Conservation (phyloP, 2,113 vertebrate genomes). For the Gobiocypris rarus region DNA sequence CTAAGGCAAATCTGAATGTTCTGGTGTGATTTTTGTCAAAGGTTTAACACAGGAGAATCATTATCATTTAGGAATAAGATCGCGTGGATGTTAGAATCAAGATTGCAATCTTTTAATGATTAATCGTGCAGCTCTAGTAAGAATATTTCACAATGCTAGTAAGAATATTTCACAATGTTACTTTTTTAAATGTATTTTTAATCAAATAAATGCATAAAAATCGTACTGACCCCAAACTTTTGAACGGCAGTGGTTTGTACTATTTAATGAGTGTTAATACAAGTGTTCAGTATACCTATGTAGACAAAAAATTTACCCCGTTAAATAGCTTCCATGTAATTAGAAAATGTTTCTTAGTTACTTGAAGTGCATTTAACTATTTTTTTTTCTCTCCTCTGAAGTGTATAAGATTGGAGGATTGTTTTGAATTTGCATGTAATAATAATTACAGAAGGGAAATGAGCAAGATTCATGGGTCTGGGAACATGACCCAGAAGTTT, state of each 20-base stretch:
- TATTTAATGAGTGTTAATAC: background rate
- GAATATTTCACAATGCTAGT: background rate
- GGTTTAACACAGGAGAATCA: too few relatives aligned
- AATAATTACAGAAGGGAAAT: background rate
- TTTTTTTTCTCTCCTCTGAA: background rate
- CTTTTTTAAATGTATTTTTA: background rate
- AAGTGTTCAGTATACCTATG: too few relatives aligned
- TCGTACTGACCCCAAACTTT: background rate
- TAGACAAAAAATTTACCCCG: background rate
- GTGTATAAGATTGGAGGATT: background rate
- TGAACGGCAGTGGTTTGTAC: background rate
- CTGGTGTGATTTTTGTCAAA: too few relatives aligned
- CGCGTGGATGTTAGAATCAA: too few relatives aligned
- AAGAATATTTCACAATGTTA: background rate
- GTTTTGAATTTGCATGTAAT: background rate
- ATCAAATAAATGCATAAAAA: background rate
- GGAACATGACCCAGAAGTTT: background rate
- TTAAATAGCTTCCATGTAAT: background rate
- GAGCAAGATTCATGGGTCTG: background rate
- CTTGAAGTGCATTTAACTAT: background rate
- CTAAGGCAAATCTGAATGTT: too few relatives aligned
- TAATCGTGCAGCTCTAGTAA: background rate
- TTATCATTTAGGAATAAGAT: too few relatives aligned
- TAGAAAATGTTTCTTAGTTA: background rate
- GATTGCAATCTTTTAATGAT: too few relatives aligned